Conservation (phyloP, 1,140 invertebrate species). For the Belonocnema kinseyi region DNA sequence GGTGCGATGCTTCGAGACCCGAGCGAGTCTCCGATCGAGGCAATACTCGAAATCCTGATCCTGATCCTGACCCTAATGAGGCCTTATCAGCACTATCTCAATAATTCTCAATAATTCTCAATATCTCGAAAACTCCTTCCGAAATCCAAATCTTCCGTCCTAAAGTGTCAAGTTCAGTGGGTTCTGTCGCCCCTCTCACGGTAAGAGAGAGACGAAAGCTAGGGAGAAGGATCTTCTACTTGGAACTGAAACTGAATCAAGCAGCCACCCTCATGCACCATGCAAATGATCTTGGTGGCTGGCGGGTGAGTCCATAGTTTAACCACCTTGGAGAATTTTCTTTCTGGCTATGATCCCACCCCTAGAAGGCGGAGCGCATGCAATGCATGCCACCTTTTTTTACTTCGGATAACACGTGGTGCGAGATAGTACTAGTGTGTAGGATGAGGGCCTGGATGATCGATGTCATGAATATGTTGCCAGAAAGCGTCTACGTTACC, state of each 20-base stretch:
- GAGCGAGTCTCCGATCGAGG: neutral
- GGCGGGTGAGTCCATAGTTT: constrained; percentile 72
- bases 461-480: constrained; percentile 17
- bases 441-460: neutral
- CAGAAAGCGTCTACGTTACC: neutral
- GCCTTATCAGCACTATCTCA: neutral
- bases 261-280: constrained; percentile 74
- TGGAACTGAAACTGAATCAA: constrained; percentile 53
- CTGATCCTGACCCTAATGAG: neutral
- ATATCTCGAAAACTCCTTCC: neutral
- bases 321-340: neutral
- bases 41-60: constrained; percentile 1
- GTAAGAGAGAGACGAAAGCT: neutral
- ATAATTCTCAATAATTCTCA: neutral
- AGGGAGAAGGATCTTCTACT: constrained; percentile 28
- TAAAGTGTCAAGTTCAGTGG: neutral
- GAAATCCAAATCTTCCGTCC: constrained; percentile 15
- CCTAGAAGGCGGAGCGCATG: neutral
- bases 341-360: neutral
- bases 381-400: neutral
- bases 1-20: neutral
- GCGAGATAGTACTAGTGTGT: neutral
- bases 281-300: constrained; percentile 75
- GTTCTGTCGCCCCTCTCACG: neutral
- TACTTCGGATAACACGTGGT: constrained; percentile 8